Percentiles rank a stretch among this genome's conserved stretches.
Evolutionary conservation across 2,797 vertebrate species (phyloP).

Genomic region (Benthosema pterotum): DNA sequence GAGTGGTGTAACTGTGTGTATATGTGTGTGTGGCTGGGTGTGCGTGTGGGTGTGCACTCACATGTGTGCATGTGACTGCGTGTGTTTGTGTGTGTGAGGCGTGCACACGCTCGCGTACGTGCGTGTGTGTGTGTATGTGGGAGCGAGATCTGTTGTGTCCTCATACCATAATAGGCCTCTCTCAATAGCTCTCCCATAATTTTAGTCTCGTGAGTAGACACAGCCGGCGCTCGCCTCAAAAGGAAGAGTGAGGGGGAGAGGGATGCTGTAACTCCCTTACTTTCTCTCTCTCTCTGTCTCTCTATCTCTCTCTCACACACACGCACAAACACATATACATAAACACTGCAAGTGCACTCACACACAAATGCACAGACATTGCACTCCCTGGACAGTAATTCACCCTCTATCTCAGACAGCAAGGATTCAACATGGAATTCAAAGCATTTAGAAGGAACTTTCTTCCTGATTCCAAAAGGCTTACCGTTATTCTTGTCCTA

Average conservation of each 20-base stretch:
- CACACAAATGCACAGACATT: conserved; percentile 3
- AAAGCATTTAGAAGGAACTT: conserved; percentile 61
- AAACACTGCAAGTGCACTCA: neutral
- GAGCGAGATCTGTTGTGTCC: conserved; percentile 62
- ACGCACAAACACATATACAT: conserved; percentile 14
- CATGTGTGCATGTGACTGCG: conserved; percentile 3
- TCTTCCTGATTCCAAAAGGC: conserved; percentile 72
- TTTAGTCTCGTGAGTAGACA: conserved; percentile 67
- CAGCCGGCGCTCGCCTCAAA: conserved; percentile 62
- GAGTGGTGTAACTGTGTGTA: conserved; percentile 53
- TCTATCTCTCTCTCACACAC: conserved; percentile 10
- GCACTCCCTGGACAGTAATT: conserved; percentile 12
- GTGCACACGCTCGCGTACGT: conserved; percentile 17
- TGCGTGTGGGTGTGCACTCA: conserved; percentile 31
- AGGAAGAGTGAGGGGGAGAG: conserved; percentile 39
- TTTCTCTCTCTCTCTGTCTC: conserved; percentile 18
- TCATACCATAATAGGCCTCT: conserved; percentile 78
- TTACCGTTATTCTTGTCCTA: conserved; percentile 65
- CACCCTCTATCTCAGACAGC: conserved; percentile 66
- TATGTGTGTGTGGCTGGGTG: conserved; percentile 30
- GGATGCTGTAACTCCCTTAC: conserved; percentile 50
- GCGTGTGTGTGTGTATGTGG: conserved; percentile 15
- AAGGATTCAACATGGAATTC: conserved; percentile 75
- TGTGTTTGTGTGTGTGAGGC: neutral
- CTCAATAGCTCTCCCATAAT: conserved; percentile 66